These are phyloP conservation scores for Eupithecia vulgata DNA, from an alignment of 2,888 invertebrate genomes.

Conservation along the genomic window DNA sequence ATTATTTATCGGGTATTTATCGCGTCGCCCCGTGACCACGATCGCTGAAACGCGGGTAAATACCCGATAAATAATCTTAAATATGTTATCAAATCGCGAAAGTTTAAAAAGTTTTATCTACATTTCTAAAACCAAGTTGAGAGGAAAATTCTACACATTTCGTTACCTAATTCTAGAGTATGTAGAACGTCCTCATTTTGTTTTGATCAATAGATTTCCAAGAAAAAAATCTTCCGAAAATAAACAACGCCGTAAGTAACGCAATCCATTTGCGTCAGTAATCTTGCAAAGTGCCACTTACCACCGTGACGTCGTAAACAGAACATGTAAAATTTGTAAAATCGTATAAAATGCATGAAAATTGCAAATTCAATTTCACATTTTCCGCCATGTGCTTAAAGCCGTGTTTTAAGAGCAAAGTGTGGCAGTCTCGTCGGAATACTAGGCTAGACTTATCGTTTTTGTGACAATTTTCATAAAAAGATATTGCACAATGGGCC, in stretches of 20 bases:
- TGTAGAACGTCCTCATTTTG: background rate
- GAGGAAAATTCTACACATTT: background rate
- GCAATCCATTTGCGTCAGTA: conserved; percentile 11
- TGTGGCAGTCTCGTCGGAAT: conserved; percentile 4
- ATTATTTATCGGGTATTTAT: too few relatives aligned
- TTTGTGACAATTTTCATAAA: conserved; percentile 14
- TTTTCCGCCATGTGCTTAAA: conserved; percentile 35
- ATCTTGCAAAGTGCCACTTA: conserved; percentile 12
- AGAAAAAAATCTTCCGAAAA: background rate
- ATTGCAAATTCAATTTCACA: conserved; percentile 44
- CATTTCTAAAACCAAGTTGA: too few relatives aligned
- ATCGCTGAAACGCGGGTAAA: too few relatives aligned
- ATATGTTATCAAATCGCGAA: too few relatives aligned
- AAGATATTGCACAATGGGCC: background rate
- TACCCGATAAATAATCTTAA: too few relatives aligned
- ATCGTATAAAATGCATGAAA: conserved; percentile 23
- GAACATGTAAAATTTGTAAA: conserved; percentile 16
- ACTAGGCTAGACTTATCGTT: conserved; percentile 1
- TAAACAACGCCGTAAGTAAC: background rate
- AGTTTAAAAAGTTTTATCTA: too few relatives aligned
- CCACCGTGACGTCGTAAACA: conserved; percentile 7
- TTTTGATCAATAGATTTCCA: background rate
- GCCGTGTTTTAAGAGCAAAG: conserved; percentile 21
- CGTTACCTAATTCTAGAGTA: background rate
- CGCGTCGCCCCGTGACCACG: too few relatives aligned